A percentile compares a stretch with the other conserved stretches of the same genome.
Conservation (phyloP, 2,797 vertebrate genomes). For the Helicolenus hilgendorfi region DNA sequence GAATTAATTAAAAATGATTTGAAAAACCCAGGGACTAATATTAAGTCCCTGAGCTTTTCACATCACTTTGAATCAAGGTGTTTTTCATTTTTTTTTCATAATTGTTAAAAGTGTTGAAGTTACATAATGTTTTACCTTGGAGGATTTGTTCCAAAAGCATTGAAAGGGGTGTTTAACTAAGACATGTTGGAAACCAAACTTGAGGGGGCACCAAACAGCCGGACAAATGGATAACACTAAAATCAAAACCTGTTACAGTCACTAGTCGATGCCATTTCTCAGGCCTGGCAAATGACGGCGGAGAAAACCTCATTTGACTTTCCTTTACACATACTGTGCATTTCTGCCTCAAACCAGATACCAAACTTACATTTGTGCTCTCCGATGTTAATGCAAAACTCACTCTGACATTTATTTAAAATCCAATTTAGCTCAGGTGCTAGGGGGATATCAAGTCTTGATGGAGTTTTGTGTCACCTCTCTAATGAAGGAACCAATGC, state of each 20-base stretch:
- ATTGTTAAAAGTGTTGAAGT: background rate
- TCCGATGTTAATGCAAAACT: slow-evolving; percentile 81
- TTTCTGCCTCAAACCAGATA: slow-evolving; percentile 45
- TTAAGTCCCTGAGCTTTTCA: background rate
- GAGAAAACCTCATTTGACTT: slow-evolving; percentile 50
- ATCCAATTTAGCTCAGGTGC: slow-evolving; percentile 90
- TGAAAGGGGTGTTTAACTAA: background rate
- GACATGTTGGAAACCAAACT: background rate
- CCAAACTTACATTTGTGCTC: slow-evolving; percentile 63
- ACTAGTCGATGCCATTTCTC: slow-evolving; percentile 20
- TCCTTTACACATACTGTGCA: slow-evolving; percentile 51
- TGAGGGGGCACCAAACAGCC: background rate
- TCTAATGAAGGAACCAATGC: slow-evolving; percentile 89
- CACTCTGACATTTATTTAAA: slow-evolving; percentile 91
- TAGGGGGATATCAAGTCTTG: slow-evolving; percentile 84
- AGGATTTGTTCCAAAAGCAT: background rate
- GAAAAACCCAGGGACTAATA: no score
- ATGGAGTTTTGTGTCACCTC: slow-evolving; percentile 88
- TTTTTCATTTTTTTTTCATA: background rate
- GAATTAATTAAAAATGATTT: background rate
- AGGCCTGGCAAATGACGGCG: background rate
- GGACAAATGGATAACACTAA: background rate
- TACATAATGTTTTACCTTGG: background rate
- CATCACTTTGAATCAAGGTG: background rate
- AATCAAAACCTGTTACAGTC: slow-evolving; percentile 24